Evolutionary conservation across 2,888 invertebrate genomes (phyloP), one percentile per base, ranked within the genome.

Genomic region (Tachina lurida): DNA sequence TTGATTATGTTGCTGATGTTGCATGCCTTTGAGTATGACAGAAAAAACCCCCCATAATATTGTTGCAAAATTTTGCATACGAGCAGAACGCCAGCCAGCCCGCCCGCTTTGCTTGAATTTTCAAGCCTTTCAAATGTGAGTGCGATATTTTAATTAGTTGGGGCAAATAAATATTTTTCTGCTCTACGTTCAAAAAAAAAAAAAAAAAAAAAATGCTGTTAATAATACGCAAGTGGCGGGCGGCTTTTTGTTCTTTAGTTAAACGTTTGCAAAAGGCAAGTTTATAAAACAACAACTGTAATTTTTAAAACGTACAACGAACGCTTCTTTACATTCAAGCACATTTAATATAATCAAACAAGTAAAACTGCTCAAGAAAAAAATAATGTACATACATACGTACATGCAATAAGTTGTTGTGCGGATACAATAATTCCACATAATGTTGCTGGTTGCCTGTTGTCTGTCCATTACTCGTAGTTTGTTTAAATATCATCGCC

Each of bases 71-170:
- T 73, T 81, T 81, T 60, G 58, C 74, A 81, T 80, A 58, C 45
- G 7, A 15, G 4, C 47, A 10, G 22, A 19, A 2, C 49, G 17
- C 12, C 12, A 71, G 60, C 54, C 62, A 71, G 60, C 54, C 62
- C 52, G 75, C 82, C 63, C 71, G 76, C 71, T 73, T 71, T 49
- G 43, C 2, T 71, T 65, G 22, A 49, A 22, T 54, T 75, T 52
- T 73, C 60, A 49, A 56, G 54, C 4, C 19, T 68, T 74, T 63
- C 62, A 52, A 70, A 52, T 62, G 31, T 52, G 74, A 85, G 91
- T 90, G 91, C 91, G 90, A 91, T 91, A 90, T 91, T 91, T 91
- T 91, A 91, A 91, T 91, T 91, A 91, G 90, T 91, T 89, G 88
- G 90, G 86, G 89, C 89, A 91, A 65, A 67, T 65, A 91, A 65